Base-by-base conservation (phyloP, 2,797 vertebrate species). In the Sebastes baramenuke region DNA sequence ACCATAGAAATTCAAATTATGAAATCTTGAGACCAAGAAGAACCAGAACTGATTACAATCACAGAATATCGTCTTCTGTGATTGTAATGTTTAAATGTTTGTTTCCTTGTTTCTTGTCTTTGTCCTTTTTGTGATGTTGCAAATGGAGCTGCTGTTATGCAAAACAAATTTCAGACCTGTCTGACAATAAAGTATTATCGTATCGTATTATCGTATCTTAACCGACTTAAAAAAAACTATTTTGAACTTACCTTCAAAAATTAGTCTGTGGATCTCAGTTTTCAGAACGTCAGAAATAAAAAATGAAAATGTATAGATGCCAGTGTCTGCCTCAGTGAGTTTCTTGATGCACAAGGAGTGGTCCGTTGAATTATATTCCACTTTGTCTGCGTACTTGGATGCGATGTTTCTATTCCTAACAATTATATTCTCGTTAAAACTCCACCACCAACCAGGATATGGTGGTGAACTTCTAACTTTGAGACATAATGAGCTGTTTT, bases 191-290 rank as follows among this genome's bases (percentile, higher is more conserved):
- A n/a, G n/a, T n/a, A n/a, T n/a, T n/a, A n/a, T n/a, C n/a, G n/a
- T n/a, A n/a, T n/a, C n/a, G n/a, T n/a, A n/a, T n/a, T n/a, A n/a
- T n/a, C n/a, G n/a, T n/a, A n/a, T n/a, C n/a, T 38, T 38, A 38
- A 27, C 29, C 2, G 0, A 4, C 3, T 64, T 13, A 58, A 49
- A 38, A 61, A 13, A 2, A 8, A 38, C 0, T 8, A 0, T 6
- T 12, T 4, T 2, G 1, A 42, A 11, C 94, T 77, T 68, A 95
- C 95, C 90, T 82, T 94, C 24, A 54, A 95, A 64, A 25, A 46
- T 61, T 0, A 95, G 29, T 0, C 0, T 2, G 75, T 90, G 72
- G 0, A 0, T 6, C 2, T 69, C 29, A 0, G 0, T 0, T 0
- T 0, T 0, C 42, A 8, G 42, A 1, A 0, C 5, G 0, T 27